Conservation (phyloP, 2,888 invertebrate genomes). For the Mycalesis mineus region DNA sequence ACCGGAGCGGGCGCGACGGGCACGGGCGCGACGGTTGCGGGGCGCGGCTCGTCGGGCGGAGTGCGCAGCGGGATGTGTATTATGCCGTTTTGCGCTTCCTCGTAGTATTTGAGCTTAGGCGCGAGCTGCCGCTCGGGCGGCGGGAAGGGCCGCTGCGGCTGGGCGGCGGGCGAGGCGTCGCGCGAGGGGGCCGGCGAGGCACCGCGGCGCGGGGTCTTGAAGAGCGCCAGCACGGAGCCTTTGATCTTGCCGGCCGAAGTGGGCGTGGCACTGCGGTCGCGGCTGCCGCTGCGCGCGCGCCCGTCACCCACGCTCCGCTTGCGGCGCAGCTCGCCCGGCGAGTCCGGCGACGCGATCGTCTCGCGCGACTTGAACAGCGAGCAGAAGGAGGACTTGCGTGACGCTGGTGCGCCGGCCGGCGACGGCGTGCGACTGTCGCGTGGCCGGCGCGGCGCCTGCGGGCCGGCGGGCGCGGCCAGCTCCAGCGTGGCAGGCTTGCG, state of each 20-base stretch:
- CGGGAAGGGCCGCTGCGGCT: constrained; percentile 41
- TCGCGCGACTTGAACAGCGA: constrained; percentile 87
- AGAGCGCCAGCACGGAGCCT: constrained; percentile 82
- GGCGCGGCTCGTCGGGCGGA: constrained; percentile 81
- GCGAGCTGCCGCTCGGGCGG: constrained; percentile 41
- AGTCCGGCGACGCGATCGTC: constrained; percentile 80
- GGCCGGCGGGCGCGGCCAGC: constrained; percentile 60
- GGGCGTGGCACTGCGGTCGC: constrained; percentile 80
- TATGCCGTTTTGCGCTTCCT: constrained; percentile 80
- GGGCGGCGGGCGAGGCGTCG: constrained; percentile 53
- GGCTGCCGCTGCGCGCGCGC: constrained; percentile 82
- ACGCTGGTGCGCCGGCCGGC: constrained; percentile 80
- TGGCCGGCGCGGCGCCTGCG: constrained; percentile 45
- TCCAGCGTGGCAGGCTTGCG: constrained; percentile 81
- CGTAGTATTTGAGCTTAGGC: constrained; percentile 78
- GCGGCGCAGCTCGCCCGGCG: constrained; percentile 71
- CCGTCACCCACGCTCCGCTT: constrained; percentile 66
- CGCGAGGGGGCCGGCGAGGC: constrained; percentile 60
- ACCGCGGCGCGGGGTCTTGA: constrained; percentile 75
- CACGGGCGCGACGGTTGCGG: background rate
- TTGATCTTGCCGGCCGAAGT: constrained; percentile 77
- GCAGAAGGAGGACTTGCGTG: constrained; percentile 89
- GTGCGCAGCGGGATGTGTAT: constrained; percentile 86
- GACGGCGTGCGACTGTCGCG: constrained; percentile 80
- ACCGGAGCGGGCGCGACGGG: constrained; percentile 28